These are phyloP conservation scores for Ceyx margarethae DNA, from an alignment of 2,113 vertebrate species.

Conservation along the genomic window DNA sequence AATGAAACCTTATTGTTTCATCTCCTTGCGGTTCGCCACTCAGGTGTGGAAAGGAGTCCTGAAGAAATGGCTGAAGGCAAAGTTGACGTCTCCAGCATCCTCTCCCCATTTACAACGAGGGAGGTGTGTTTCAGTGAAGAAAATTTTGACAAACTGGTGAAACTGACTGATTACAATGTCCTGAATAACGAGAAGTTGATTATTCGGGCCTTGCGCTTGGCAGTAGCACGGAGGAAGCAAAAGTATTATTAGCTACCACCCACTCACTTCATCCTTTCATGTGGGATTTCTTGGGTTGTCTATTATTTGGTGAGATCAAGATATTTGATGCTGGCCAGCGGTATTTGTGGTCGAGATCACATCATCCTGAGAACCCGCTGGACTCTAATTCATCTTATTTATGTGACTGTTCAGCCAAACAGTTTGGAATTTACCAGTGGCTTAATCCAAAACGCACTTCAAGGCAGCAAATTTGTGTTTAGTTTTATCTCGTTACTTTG, in stretches of 20 bases:
- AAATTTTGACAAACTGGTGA: constrained; percentile 78
- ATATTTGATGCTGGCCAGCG: not conserved
- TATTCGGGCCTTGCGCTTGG: constrained; percentile 59
- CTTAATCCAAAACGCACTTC: not conserved
- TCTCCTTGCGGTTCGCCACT: not conserved
- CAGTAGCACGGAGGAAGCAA: constrained; percentile 55
- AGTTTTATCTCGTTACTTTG: not conserved
- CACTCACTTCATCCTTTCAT: not conserved
- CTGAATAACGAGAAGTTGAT: constrained; percentile 73
- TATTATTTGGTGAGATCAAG: not conserved
- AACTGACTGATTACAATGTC: constrained; percentile 79
- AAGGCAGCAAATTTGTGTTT: not conserved
- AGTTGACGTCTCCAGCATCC: constrained; percentile 71
- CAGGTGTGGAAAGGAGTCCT: constrained; percentile 69
- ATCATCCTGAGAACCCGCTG: not conserved
- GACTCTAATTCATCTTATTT: not conserved
- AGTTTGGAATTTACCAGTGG: not conserved
- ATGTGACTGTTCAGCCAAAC: not conserved
- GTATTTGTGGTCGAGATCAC: not conserved
- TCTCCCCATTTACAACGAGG: constrained; percentile 76
- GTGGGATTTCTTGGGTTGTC: not conserved
- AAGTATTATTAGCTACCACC: not conserved
- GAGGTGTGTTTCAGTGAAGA: constrained; percentile 77
- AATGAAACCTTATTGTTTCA: not conserved
- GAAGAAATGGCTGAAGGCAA: constrained; percentile 74